A percentile compares a stretch with the other conserved stretches of the same genome.
These are phyloP conservation scores for Phyllostomus hastatus DNA, from an alignment of 2,113 vertebrate species.

Conservation along the genomic window DNA sequence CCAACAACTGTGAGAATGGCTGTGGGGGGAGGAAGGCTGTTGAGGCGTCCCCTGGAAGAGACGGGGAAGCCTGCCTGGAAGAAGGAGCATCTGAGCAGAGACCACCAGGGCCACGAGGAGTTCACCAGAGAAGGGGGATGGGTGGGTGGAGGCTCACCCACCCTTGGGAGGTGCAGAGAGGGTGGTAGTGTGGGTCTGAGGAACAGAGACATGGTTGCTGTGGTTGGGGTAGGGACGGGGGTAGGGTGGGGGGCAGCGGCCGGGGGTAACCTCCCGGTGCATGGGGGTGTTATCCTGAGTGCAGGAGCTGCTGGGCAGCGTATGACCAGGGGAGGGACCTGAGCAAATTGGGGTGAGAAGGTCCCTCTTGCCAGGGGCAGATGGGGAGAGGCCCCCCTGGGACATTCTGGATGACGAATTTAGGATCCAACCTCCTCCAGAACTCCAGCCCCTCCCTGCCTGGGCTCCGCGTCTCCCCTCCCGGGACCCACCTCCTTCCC, in stretches of 20 bases:
- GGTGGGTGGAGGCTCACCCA: not conserved
- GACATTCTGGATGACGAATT: accelerated
- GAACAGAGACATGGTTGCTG: not conserved
- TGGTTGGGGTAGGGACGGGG: not conserved
- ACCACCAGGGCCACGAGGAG: not conserved
- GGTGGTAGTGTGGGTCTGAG: not conserved
- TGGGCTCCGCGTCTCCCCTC: not conserved
- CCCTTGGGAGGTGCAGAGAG: not conserved
- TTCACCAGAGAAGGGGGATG: not conserved
- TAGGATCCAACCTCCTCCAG: not conserved
- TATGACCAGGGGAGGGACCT: not conserved
- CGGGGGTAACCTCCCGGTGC: not conserved
- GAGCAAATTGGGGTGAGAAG: not conserved
- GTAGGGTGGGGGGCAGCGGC: not conserved
- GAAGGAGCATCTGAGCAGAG: not conserved
- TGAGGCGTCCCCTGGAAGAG: not conserved
- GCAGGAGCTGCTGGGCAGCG: not conserved
- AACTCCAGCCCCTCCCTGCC: not conserved
- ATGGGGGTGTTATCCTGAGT: not conserved
- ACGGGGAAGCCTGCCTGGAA: not conserved
- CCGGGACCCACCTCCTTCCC: not conserved
- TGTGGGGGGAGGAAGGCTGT: not conserved
- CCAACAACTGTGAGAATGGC: not conserved
- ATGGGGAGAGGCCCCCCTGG: not conserved
- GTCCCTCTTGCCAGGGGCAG: not conserved